Conservation (phyloP, 2,888 invertebrate genomes). For the Machimus rusticus region DNA sequence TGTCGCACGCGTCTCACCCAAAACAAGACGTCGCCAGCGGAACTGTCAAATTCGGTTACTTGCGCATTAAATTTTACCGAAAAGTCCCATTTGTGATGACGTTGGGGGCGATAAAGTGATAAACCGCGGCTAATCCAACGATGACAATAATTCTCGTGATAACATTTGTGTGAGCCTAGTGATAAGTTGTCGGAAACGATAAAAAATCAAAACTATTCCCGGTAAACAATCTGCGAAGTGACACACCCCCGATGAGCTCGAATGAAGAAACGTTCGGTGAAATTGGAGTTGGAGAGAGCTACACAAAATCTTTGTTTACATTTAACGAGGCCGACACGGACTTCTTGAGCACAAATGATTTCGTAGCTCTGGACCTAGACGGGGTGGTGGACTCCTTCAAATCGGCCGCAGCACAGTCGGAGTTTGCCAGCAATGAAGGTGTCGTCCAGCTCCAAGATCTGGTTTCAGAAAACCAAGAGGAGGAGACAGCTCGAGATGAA, state of each 20-base stretch:
- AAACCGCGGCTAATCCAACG: background rate
- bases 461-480: background rate
- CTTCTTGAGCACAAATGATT: slow-evolving; percentile 5
- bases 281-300: background rate
- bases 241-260: background rate
- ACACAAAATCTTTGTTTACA: background rate
- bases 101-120: background rate
- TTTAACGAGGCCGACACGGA: background rate
- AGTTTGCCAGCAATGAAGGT: background rate
- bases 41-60: background rate
- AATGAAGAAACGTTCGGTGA: background rate
- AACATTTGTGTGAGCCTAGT: background rate
- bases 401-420: background rate
- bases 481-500: background rate
- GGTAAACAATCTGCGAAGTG: background rate
- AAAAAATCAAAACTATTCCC: background rate
- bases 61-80: background rate
- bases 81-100: background rate
- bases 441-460: background rate
- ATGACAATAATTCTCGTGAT: background rate
- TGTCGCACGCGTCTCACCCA: background rate
- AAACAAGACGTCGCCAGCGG: background rate
- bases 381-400: background rate
- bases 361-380: background rate
- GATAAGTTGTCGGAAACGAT: background rate